Evolutionary conservation across 1,140 invertebrate species (phyloP).

Genomic region (Drosophila leontia): DNA sequence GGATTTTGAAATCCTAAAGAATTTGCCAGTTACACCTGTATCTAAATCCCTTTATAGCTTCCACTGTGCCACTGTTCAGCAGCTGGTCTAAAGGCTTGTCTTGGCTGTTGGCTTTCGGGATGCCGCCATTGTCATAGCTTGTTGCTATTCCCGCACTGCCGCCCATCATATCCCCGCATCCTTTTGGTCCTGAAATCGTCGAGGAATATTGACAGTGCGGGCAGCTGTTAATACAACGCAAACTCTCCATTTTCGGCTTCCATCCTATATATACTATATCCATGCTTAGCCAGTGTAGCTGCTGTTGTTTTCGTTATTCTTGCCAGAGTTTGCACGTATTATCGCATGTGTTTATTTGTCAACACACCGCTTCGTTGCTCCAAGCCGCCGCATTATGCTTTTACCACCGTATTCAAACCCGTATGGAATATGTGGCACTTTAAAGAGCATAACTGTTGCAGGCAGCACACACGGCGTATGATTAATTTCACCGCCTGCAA

Average conservation of each 20-base stretch:
- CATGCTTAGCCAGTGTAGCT: slow-evolving; percentile 10
- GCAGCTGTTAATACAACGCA: slow-evolving; percentile 64
- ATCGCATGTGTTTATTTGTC: slow-evolving; percentile 75
- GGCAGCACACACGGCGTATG: slow-evolving; percentile 60
- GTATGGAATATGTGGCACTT: slow-evolving; percentile 24
- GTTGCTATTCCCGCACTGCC: slow-evolving; percentile 15
- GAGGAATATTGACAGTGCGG: slow-evolving; percentile 64
- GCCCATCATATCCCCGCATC: slow-evolving; percentile 6
- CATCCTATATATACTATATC: slow-evolving; percentile 4
- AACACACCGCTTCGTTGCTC: slow-evolving; percentile 35
- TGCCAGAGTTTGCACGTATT: slow-evolving; percentile 73
- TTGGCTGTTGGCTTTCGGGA: slow-evolving; percentile 34
- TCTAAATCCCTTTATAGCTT: neutral
- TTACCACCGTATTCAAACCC: neutral
- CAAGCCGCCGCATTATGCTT: slow-evolving; percentile 9
- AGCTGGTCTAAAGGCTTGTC: slow-evolving; percentile 26
- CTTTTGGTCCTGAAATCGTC: slow-evolving; percentile 8
- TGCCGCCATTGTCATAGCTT: slow-evolving; percentile 40
- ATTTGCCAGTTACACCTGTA: neutral
- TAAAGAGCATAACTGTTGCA: slow-evolving; percentile 55
- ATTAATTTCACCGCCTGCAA: slow-evolving; percentile 66
- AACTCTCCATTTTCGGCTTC: slow-evolving; percentile 39
- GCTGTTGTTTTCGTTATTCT: slow-evolving; percentile 37
- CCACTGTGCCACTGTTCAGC: slow-evolving; percentile 15
- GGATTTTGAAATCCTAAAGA: neutral